These are phyloP conservation scores for Caloenas nicobarica DNA, from an alignment of 2,113 vertebrate genomes.

Conservation along the genomic window DNA sequence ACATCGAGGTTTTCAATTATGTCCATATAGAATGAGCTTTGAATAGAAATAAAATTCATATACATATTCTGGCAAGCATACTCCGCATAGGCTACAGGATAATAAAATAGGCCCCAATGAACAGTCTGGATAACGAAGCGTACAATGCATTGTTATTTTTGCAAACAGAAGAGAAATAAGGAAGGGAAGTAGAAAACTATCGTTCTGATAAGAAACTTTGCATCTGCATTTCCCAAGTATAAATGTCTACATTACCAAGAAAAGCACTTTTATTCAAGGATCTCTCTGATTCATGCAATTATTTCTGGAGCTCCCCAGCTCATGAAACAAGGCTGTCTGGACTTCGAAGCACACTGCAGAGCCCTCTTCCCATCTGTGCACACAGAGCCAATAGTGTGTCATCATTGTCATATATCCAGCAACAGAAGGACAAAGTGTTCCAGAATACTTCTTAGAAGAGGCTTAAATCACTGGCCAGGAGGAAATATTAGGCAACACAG, in stretches of 20 bases:
- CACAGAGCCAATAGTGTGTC: background rate
- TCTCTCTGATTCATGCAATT: background rate
- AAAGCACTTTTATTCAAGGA: background rate
- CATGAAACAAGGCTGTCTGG: background rate
- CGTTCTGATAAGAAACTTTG: background rate
- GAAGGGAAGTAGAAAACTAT: background rate
- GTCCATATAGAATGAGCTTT: background rate
- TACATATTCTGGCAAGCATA: background rate
- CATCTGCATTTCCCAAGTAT: background rate
- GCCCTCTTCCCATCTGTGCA: rapidly evolving
- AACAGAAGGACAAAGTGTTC: background rate
- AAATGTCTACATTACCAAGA: background rate
- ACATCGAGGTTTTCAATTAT: background rate
- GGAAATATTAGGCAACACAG: background rate
- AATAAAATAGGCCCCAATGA: background rate
- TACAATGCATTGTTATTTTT: background rate
- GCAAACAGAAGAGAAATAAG: background rate
- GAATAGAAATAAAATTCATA: background rate
- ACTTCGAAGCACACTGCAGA: background rate
- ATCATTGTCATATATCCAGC: background rate
- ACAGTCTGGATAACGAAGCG: background rate
- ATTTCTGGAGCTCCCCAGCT: background rate
- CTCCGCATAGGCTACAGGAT: background rate
- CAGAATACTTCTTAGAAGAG: background rate
- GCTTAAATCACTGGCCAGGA: background rate